phyloP scores from a whole-genome alignment of 2,797 vertebrate genomes.

The Mormyrus proboscirostris region DNA sequence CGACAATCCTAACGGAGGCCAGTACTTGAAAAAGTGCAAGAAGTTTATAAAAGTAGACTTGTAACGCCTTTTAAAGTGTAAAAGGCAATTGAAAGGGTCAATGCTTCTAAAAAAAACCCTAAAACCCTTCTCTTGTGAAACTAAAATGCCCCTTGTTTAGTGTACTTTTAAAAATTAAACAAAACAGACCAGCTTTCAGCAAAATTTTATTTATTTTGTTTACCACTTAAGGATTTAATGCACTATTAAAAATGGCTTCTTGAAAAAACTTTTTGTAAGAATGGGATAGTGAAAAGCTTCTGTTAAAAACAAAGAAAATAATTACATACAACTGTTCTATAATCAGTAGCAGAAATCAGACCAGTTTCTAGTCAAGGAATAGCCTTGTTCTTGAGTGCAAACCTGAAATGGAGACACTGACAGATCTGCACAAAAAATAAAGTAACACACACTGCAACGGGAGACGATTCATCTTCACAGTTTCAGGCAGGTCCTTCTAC shows the following conservation, averaged over 20 bases:
- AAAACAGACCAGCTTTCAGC: background rate
- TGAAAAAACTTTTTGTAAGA: background rate
- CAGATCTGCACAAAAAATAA: background rate
- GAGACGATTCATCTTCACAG: slow-evolving; percentile 3
- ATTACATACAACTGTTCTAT: background rate
- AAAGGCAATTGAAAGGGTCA: background rate
- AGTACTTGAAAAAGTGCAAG: background rate
- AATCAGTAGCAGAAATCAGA: background rate
- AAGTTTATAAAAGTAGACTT: background rate
- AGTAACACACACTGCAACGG: background rate
- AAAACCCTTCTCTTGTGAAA: background rate
- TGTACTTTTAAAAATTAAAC: background rate
- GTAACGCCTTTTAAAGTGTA: background rate
- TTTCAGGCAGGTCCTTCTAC: background rate
- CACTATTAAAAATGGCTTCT: background rate
- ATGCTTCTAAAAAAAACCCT: background rate
- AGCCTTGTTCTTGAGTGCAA: background rate
- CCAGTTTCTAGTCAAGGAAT: background rate
- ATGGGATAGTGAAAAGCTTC: background rate
- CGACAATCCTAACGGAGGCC: no score
- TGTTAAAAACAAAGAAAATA: background rate
- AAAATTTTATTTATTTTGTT: background rate
- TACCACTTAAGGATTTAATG: background rate
- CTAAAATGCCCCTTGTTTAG: background rate
- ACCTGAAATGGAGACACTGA: background rate